A percentile compares a stretch with the other conserved stretches of the same genome.
Evolutionary conservation across 1,140 invertebrate species (phyloP).

Genomic region (Bombus pyrosoma): DNA sequence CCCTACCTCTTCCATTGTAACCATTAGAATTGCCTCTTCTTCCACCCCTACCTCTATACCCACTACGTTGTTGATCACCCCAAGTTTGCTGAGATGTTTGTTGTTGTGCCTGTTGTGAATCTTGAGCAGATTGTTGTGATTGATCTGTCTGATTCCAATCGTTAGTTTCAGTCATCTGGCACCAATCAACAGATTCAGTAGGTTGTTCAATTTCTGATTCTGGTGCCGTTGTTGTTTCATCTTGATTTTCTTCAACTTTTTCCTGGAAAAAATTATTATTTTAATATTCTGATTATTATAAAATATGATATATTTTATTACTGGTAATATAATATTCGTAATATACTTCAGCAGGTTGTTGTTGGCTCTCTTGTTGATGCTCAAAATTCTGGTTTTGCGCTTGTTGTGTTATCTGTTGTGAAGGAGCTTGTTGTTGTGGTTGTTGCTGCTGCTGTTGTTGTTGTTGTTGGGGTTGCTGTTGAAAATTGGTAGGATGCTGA

Average conservation of each 20-base stretch:
- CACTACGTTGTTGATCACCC: conserved; percentile 76
- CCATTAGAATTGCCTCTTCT: conserved; percentile 78
- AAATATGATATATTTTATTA: not conserved
- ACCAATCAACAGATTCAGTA: conserved; percentile 76
- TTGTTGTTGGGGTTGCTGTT: conserved; percentile 52
- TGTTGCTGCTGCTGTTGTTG: conserved; percentile 57
- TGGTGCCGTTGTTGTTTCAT: conserved; percentile 60
- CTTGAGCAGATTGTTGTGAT: conserved; percentile 68
- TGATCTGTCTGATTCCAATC: conserved; percentile 77
- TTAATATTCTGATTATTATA: not conserved
- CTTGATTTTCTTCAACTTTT: conserved; percentile 70
- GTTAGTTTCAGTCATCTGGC: conserved; percentile 72
- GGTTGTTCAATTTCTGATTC: conserved; percentile 68
- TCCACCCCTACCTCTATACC: conserved; percentile 76
- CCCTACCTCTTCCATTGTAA: conserved; percentile 76
- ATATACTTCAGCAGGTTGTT: conserved; percentile 62
- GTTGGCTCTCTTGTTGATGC: conserved; percentile 62
- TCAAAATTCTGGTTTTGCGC: conserved; percentile 64
- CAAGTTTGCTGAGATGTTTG: conserved; percentile 74
- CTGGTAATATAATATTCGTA: not conserved
- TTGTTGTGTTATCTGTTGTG: conserved; percentile 63
- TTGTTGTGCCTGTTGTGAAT: conserved; percentile 70
- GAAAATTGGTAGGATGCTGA: conserved; percentile 73
- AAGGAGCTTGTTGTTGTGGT: conserved; percentile 45
- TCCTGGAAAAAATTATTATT: conserved; percentile 57